phyloP scores from a whole-genome alignment of 92 coral and sea anemone genomes.

The Heteractis magnifica region DNA sequence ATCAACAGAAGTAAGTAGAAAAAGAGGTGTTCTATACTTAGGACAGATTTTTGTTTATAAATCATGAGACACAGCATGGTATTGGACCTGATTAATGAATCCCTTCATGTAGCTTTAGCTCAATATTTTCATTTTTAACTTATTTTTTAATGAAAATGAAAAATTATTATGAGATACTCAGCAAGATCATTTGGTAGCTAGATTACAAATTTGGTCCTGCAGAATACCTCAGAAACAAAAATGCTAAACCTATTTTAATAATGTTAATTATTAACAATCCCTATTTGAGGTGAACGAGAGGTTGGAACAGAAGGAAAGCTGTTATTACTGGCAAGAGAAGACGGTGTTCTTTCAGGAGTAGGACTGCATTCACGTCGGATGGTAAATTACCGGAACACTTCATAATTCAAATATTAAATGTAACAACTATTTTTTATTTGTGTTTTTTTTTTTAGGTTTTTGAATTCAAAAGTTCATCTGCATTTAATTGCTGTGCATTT shows the following conservation, averaged over 20 bases:
- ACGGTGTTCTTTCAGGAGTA: conserved; percentile 82
- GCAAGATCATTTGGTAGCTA: too few species aligned
- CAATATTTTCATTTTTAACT: too few species aligned
- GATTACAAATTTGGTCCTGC: too few species aligned
- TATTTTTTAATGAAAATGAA: too few species aligned
- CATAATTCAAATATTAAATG: not conserved
- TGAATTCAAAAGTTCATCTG: conserved; percentile 62
- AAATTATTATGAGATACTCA: too few species aligned
- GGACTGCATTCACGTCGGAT: conserved; percentile 64
- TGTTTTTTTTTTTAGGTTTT: conserved; percentile 65
- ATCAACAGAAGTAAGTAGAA: conserved; percentile 2
- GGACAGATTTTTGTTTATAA: too few species aligned
- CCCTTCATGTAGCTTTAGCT: too few species aligned
- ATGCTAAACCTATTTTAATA: too few species aligned
- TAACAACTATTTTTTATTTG: not conserved
- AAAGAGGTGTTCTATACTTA: not conserved
- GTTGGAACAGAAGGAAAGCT: conserved; percentile 84
- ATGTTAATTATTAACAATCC: not conserved
- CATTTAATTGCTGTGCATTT: conserved; percentile 83
- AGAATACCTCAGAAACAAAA: too few species aligned
- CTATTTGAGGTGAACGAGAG: conserved; percentile 76
- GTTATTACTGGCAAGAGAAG: conserved; percentile 77
- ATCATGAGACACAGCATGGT: too few species aligned
- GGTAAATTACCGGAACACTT: conserved; percentile 23
- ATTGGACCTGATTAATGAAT: too few species aligned